Conservation (phyloP, 2,888 invertebrate genomes). For the Keiferia lycopersicella region DNA sequence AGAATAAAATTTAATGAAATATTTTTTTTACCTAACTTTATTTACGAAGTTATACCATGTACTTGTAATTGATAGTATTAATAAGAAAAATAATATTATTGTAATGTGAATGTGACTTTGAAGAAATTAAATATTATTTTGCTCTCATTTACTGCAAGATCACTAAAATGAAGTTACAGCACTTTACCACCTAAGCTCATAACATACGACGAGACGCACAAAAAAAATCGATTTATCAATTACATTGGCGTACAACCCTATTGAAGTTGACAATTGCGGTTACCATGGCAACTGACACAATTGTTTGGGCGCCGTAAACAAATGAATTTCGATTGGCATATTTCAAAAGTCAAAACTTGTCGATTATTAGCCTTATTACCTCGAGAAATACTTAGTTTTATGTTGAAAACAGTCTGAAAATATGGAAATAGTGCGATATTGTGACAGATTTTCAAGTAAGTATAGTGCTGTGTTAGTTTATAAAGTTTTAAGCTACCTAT, state of each 20-base stretch:
- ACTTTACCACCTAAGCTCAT: too few species aligned
- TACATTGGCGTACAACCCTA: slow-evolving; percentile 30
- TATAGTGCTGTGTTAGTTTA: slow-evolving; percentile 31
- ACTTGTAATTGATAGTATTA: neutral
- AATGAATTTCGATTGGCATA: slow-evolving; percentile 66
- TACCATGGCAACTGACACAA: slow-evolving; percentile 58
- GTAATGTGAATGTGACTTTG: neutral
- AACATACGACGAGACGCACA: neutral
- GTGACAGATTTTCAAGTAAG: slow-evolving; percentile 54
- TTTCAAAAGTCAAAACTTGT: slow-evolving; percentile 46
- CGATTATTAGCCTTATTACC: slow-evolving; percentile 46
- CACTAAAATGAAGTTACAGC: too few species aligned
- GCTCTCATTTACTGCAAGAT: neutral
- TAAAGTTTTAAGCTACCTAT: neutral
- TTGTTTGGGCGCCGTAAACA: slow-evolving; percentile 75
- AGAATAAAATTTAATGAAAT: too few species aligned
- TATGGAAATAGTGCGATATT: slow-evolving; percentile 52
- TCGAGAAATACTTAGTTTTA: slow-evolving; percentile 39
- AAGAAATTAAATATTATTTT: neutral
- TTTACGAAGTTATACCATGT: neutral
- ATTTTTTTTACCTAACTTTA: neutral
- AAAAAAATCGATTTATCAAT: slow-evolving; percentile 32
- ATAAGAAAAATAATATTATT: neutral
- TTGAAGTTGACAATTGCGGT: slow-evolving; percentile 63
- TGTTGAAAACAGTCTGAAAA: slow-evolving; percentile 38